A percentile compares a stretch with the other conserved stretches of the same genome.
phyloP scores from a whole-genome alignment of 1,140 invertebrate genomes.

The Frieseomelitta varia region DNA sequence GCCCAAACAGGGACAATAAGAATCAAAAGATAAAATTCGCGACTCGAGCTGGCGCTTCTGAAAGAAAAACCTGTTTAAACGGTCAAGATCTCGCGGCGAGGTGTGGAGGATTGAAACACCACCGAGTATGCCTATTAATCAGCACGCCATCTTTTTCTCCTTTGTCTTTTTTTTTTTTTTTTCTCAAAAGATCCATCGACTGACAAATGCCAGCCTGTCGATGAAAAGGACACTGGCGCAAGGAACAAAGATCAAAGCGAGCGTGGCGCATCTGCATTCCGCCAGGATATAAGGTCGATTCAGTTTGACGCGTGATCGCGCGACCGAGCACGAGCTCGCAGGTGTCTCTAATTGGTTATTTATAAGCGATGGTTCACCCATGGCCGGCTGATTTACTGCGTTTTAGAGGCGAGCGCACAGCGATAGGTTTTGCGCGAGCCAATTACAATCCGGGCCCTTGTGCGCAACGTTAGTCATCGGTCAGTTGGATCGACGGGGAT shows the following conservation, averaged over 20 bases:
- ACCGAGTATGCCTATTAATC: conserved; percentile 46
- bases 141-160: not conserved
- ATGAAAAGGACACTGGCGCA: conserved; percentile 55
- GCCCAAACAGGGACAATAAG: not conserved
- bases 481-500: conserved; percentile 49
- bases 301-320: not conserved
- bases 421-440: conserved; percentile 61
- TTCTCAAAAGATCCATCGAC: not conserved
- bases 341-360: conserved; percentile 73
- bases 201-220: conserved; percentile 53
- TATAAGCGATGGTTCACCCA: conserved; percentile 69
- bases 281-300: conserved; percentile 57
- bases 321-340: conserved; percentile 38
- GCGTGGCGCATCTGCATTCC: conserved; percentile 67
- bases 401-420: conserved; percentile 46
- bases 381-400: conserved; percentile 64
- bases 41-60: not conserved
- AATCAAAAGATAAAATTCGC: not conserved
- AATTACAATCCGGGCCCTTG: conserved; percentile 62
- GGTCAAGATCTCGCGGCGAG: not conserved
- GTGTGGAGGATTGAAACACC: not conserved
- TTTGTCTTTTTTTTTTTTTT: not conserved
- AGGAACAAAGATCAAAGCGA: conserved; percentile 67
- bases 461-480: conserved; percentile 69
- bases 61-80: not conserved